Evolutionary conservation across 2,797 vertebrate genomes (phyloP).

Genomic region (Scolopax rusticola): DNA sequence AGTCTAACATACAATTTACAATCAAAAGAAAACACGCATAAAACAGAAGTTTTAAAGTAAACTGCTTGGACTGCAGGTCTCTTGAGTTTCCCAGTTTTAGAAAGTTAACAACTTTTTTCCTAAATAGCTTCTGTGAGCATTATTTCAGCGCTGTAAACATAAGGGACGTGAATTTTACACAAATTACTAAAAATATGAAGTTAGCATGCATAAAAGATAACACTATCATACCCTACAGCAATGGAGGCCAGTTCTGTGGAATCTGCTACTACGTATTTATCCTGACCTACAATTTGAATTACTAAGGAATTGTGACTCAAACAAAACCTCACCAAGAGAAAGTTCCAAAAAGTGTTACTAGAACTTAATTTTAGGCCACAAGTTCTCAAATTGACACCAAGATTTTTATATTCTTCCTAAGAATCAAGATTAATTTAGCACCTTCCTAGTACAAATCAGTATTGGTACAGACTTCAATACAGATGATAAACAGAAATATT

Average conservation of each 20-base stretch:
- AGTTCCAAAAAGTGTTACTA: background rate
- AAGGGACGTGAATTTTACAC: background rate
- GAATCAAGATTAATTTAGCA: background rate
- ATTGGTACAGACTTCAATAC: background rate
- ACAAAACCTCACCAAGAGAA: background rate
- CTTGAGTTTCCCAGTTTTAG: background rate
- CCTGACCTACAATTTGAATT: background rate
- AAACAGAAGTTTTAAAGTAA: background rate
- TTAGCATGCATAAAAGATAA: background rate
- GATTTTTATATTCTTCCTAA: background rate
- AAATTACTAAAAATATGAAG: background rate
- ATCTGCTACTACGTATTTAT: background rate
- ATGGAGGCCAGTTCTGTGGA: background rate
- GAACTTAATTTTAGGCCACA: background rate
- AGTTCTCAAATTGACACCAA: background rate
- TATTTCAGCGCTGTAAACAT: background rate
- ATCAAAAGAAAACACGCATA: background rate
- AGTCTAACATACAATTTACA: background rate
- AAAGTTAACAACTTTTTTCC: background rate
- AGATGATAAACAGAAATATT: background rate
- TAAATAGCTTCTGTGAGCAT: background rate
- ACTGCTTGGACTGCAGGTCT: background rate
- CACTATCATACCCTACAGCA: background rate
- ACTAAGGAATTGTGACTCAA: background rate
- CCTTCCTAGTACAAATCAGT: background rate